Evolutionary conservation across 2,888 invertebrate species (phyloP), one percentile per base, ranked within the genome.

Genomic region (Gymnocheta viridis): DNA sequence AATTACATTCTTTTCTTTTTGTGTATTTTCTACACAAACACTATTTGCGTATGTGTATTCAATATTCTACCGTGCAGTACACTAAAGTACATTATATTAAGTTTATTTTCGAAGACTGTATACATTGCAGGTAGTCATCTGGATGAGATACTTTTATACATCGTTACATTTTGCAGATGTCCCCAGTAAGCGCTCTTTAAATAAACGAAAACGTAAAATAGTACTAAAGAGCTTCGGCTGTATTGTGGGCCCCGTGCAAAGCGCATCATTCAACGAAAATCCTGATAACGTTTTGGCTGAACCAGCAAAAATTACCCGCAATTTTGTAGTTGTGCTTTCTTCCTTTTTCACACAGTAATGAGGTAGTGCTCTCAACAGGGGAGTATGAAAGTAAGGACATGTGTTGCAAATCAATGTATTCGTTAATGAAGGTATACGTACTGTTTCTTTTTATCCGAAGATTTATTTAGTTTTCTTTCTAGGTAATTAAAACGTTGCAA

Each of bases 121-220:
- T 82, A 29, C 85, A 83, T 41, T 85, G 82, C 4, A 85, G 56
- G 17, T 38, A 81, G 41, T 82, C 38, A 22, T 84, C 82, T 22
- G 82, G 72, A 14, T 79, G 24, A 7, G 82, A 69, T 5, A 85
- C 49, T n/a, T 35, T 44, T 24, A 86, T 64, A 29, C 83, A 82
- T 2, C 85, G 77, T 17, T 86, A 86, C 85, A 85, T 87, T 82
- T 85, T 85, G 24, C 83, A 82, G 9, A 86, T 85, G 32, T 86
- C 85, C 4, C 74, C 82, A 29, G 58, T 79, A 12, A 85, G 14
- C 6, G 82, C 82, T 10, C 27, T 12, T 69, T 78, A 12, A 77
- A 80, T 6, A 41, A 80, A 2, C 82, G 64, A 82, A 83, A 82
- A 10, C 76, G 44, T 2, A 85, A 12, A 1, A 86, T 24, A 0